Percentiles rank a stretch among this genome's conserved stretches.
phyloP scores from a whole-genome alignment of 2,888 invertebrate genomes.

The Lasioglossum calceatum region DNA sequence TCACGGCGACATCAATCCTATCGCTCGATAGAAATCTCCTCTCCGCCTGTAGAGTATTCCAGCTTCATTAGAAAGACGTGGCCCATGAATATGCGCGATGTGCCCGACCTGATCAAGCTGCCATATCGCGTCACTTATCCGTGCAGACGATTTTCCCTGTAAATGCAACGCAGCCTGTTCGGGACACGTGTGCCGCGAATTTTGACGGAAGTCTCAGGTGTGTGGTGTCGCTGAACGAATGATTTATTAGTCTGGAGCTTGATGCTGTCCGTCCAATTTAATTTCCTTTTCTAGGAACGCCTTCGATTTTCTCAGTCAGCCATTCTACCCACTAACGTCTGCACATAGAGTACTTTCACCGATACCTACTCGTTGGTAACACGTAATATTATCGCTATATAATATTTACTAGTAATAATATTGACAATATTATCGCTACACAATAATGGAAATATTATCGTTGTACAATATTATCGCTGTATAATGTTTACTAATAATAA shows the following conservation, averaged over 20 bases:
- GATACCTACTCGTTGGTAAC: not conserved
- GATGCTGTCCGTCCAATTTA: constrained; percentile 21
- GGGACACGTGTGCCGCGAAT: constrained; percentile 59
- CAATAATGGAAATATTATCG: too few species aligned
- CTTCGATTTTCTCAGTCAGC: not conserved
- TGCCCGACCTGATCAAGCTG: constrained; percentile 69
- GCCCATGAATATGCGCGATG: constrained; percentile 72
- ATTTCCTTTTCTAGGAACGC: constrained; percentile 12
- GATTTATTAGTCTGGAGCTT: constrained; percentile 35
- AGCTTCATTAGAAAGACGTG: constrained; percentile 71
- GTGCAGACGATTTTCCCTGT: constrained; percentile 71
- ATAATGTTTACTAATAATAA: too few species aligned
- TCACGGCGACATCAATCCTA: constrained; percentile 82
- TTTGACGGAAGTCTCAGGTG: constrained; percentile 51
- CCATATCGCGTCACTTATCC: constrained; percentile 73
- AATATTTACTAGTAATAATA: too few species aligned
- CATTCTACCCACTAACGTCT: not conserved
- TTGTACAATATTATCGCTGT: too few species aligned
- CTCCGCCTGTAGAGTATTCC: constrained; percentile 56
- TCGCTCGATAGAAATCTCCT: constrained; percentile 82
- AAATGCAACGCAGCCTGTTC: constrained; percentile 53
- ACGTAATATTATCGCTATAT: not conserved
- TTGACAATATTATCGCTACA: too few species aligned
- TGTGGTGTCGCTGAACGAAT: constrained; percentile 20
- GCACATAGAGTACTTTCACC: not conserved